phyloP scores from a whole-genome alignment of 2,797 vertebrate genomes.

The Xiphorhynchus erythropygius region DNA sequence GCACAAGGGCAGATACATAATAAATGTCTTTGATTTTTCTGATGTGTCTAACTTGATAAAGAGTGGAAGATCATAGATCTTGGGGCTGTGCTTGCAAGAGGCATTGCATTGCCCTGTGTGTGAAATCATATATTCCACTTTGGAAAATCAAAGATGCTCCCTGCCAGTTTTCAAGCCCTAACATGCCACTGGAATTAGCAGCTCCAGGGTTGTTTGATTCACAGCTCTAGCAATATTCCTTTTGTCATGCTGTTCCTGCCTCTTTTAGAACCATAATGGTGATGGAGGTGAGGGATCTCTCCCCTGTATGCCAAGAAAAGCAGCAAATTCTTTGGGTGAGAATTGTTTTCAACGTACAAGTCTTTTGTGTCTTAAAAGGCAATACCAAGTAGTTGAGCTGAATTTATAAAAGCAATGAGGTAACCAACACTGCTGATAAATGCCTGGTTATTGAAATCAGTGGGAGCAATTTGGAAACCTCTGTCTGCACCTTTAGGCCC shows the following conservation, averaged over 20 bases:
- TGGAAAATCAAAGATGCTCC: not conserved
- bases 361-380: not conserved
- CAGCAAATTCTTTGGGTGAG: not conserved
- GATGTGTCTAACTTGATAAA: not conserved
- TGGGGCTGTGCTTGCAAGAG: not conserved
- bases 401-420: not conserved
- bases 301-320: not conserved
- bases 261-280: not conserved
- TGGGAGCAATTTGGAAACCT: not conserved
- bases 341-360: not conserved
- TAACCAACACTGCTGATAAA: not conserved
- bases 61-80: not conserved
- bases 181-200: not conserved
- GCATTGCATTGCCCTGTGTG: fast-evolving
- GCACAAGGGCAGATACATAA: not conserved
- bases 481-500: not conserved
- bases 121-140: not conserved
- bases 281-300: not conserved
- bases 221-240: not conserved
- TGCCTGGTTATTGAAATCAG: not conserved
- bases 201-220: not conserved
- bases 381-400: not conserved
- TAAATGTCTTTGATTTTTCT: not conserved
- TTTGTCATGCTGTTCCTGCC: not conserved
- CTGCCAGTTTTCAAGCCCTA: not conserved